Evolutionary conservation across 2,888 invertebrate species (phyloP).

Genomic region (Philereme transversata): DNA sequence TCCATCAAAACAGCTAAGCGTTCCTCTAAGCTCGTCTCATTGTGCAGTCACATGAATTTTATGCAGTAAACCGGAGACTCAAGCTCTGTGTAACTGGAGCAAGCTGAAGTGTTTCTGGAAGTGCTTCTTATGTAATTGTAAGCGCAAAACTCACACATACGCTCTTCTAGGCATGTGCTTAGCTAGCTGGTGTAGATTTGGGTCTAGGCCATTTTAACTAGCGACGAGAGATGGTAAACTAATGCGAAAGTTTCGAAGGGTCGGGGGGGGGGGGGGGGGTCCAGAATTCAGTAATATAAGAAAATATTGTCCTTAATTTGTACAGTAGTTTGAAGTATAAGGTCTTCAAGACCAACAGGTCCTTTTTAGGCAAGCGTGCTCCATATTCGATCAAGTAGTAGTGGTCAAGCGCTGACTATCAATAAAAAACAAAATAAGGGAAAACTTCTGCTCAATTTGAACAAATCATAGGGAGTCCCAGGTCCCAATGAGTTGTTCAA

Average conservation of each 20-base stretch:
- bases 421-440: too few species aligned
- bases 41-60: constrained; percentile 30
- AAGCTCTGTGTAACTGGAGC: constrained; percentile 33
- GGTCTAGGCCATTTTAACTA: neutral
- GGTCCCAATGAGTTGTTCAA: neutral
- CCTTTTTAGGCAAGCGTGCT: too few species aligned
- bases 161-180: constrained; percentile 8
- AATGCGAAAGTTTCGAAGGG: too few species aligned
- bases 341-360: too few species aligned
- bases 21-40: constrained; percentile 24
- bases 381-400: too few species aligned
- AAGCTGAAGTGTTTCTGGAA: constrained; percentile 26
- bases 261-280: too few species aligned
- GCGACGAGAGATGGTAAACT: too few species aligned
- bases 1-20: constrained; percentile 17
- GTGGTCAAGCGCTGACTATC: too few species aligned
- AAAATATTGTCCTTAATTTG: too few species aligned
- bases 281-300: too few species aligned
- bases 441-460: too few species aligned
- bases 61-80: constrained; percentile 25
- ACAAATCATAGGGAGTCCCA: too few species aligned
- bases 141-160: constrained; percentile 16
- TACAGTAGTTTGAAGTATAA: neutral
- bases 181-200: neutral
- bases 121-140: constrained; percentile 33